These are phyloP conservation scores for Dendrolimus kikuchii DNA, from an alignment of 1,140 invertebrate genomes.

Conservation along the genomic window DNA sequence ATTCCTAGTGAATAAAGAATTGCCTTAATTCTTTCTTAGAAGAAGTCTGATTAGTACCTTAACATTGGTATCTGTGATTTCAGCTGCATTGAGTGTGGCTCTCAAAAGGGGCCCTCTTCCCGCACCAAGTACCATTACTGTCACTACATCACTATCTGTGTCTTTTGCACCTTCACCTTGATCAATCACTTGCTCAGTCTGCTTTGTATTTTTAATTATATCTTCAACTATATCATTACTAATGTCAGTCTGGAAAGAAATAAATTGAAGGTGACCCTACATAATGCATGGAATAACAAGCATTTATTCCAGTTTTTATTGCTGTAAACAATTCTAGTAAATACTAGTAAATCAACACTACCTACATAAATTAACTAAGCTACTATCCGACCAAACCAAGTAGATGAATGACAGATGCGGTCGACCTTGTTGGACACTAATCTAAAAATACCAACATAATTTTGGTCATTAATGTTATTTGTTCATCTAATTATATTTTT, in stretches of 20 bases:
- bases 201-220: slow-evolving; percentile 2
- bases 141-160: slow-evolving; percentile 38
- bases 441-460: no score
- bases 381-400: no score
- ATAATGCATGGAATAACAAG: background rate
- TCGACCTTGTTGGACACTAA: no score
- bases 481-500: no score
- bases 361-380: no score
- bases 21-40: no score
- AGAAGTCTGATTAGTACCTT: slow-evolving; percentile 43
- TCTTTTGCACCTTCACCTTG: slow-evolving; percentile 28
- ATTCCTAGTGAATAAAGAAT: no score
- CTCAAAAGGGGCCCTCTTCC: slow-evolving; percentile 95
- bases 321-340: no score
- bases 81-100: slow-evolving; percentile 86
- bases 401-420: no score
- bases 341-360: no score
- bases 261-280: background rate
- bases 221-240: background rate
- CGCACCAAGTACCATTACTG: slow-evolving; percentile 95
- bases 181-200: slow-evolving; percentile 16
- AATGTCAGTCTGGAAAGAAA: slow-evolving; percentile 5
- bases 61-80: slow-evolving; percentile 74
- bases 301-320: no score
- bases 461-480: no score